phyloP scores from a whole-genome alignment of 2,113 vertebrate genomes.

The Hippotragus niger region DNA sequence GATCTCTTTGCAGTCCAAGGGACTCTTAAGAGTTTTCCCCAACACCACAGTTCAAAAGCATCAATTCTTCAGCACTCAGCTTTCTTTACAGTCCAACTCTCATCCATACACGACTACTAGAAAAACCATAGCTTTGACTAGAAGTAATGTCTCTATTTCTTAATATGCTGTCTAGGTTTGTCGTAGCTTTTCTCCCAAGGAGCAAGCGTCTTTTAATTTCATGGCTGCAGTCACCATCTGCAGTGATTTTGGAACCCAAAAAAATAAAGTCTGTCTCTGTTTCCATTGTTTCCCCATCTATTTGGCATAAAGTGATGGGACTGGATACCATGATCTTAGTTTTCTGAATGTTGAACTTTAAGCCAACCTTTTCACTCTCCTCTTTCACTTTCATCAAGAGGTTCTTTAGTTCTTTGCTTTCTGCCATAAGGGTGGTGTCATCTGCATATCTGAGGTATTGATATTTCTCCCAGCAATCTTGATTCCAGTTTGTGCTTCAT shows the following conservation, averaged over 20 bases:
- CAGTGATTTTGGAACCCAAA: not conserved
- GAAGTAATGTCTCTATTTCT: not conserved
- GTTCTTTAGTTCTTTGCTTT: not conserved
- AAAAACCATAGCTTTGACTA: not conserved
- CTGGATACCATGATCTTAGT: not conserved
- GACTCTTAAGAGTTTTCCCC: not conserved
- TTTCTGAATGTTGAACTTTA: not conserved
- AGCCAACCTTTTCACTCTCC: not conserved
- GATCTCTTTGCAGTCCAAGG: not conserved
- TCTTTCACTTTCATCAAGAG: not conserved
- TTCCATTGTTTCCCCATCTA: not conserved
- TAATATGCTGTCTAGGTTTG: not conserved
- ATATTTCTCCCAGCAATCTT: not conserved
- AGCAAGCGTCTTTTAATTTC: not conserved
- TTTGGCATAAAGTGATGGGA: not conserved
- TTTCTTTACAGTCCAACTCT: not conserved
- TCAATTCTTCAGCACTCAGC: accelerated
- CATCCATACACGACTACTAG: not conserved
- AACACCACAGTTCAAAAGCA: not conserved
- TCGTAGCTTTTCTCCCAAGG: not conserved
- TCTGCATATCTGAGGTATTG: not conserved
- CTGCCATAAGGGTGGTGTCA: not conserved
- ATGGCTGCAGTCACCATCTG: not conserved
- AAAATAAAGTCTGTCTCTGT: not conserved
- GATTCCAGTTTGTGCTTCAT: not conserved